These are phyloP conservation scores for Oncorhynchus mykiss DNA, from an alignment of 2,113 vertebrate species.

Conservation along the genomic window DNA sequence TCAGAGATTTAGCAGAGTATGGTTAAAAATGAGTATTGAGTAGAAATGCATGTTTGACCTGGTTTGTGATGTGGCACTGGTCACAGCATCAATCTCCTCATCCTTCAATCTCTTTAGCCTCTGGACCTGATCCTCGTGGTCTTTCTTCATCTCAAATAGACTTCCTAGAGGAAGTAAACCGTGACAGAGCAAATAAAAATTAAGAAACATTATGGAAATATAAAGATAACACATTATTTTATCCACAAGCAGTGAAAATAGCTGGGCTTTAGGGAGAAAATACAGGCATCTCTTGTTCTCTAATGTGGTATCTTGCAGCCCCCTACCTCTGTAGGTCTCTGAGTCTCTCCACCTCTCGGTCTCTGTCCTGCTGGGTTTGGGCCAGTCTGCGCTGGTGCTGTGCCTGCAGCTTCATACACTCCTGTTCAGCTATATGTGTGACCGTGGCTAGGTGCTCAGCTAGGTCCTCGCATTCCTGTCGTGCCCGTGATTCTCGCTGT, in stretches of 20 bases:
- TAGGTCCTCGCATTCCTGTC: conserved; percentile 77
- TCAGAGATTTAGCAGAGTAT: background rate
- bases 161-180: conserved; percentile 57
- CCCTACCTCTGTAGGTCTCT: conserved; percentile 80
- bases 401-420: conserved; percentile 71
- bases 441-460: conserved; percentile 58
- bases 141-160: conserved; percentile 86
- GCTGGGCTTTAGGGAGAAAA: no score
- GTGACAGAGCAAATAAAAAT: background rate
- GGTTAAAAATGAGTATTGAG: background rate
- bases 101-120: conserved; percentile 84
- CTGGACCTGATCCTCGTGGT: conserved; percentile 85
- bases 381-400: conserved; percentile 81
- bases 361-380: conserved; percentile 74
- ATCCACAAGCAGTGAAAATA: no score
- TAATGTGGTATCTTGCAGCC: background rate
- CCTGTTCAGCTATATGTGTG: conserved; percentile 65
- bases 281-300: no score
- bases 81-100: conserved; percentile 86
- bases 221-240: background rate
- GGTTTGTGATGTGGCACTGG: conserved; percentile 86
- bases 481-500: conserved; percentile 70
- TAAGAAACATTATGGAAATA: background rate
- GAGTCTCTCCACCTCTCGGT: conserved; percentile 80
- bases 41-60: conserved; percentile 41